Conservation (phyloP, 1,140 invertebrate species). For the Caenorhabditis inopinata region DNA sequence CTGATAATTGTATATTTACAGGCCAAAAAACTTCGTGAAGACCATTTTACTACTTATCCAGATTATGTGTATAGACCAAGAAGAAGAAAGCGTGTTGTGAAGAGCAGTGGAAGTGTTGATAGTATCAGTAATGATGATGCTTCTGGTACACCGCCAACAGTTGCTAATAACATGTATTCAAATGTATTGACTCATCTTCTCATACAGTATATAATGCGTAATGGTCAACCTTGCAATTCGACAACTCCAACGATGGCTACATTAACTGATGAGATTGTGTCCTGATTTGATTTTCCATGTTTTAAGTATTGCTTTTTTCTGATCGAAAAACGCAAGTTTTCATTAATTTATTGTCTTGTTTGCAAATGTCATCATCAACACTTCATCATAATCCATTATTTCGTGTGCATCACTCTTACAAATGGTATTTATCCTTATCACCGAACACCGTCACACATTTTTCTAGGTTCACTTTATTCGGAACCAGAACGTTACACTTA, state of each 20-base stretch:
- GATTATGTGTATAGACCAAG: slow-evolving; percentile 28
- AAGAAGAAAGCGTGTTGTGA: slow-evolving; percentile 27
- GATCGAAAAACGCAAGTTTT: neutral
- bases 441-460: no score
- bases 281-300: neutral
- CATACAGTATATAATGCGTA: no score
- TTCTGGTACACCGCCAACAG: neutral
- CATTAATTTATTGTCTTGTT: neutral
- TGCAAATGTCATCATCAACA: neutral
- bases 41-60: neutral
- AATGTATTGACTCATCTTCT: no score
- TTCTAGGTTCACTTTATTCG: neutral
- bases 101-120: neutral
- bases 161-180: neutral
- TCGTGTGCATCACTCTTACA: neutral
- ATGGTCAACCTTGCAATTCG: no score
- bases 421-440: no score
- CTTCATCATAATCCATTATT: neutral
- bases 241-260: no score
- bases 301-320: no score
- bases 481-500: no score
- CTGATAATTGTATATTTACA: neutral
- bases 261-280: no score
- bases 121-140: neutral
- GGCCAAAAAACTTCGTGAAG: slow-evolving; percentile 22